Evolutionary conservation across 2,888 invertebrate genomes (phyloP), one percentile per base, ranked within the genome.

Genomic region (Stenichneumon culpator): DNA sequence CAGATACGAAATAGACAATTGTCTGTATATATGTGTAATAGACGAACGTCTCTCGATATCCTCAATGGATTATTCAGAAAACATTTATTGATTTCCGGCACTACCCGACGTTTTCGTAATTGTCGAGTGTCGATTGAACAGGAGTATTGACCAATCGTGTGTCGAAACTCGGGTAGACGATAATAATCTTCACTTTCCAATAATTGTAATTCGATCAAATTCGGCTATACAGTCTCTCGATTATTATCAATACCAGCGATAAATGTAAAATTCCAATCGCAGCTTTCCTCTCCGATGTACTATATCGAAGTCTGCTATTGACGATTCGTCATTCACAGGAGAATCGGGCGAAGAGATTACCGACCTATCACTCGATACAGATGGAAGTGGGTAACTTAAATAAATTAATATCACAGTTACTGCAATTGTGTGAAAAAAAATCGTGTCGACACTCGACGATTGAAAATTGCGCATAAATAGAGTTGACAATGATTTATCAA

Each of bases 261-360:
- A 73, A 60, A 22, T 19, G 60, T 22, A 74, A 74, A 50, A 65
- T 63, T 63, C 14, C 19, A 28, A 75, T 50, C 28, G n/a, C 28
- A n/a, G 50, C 32, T n/a, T 75, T 65, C 22, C 47, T 32, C 28
- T n/a, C 1, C 32, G 75, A 9, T 14, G 36, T 47, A 32, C 60
- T 47, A 60, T 54, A 69, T 72, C 36, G 50, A 54, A 54, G 6
- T 52, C 63, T 39, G 16, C n/a, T 54, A 65, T 52, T 39, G 50
- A 32, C 68, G 44, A 74, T 80, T 80, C 57, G 73, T 74, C 80
- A 80, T 74, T 80, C 73, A 80, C 67, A n/a, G 36, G 79, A 28
- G 50, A 39, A 54, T 47, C 16, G 50, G 19, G 36, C 50, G 39
- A 65, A 14, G 44, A 44, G 14, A 44, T 44, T 44, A 14, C 9